Percentiles rank a stretch among this genome's conserved stretches.
Conservation (phyloP, 1,140 invertebrate genomes). For the Zophobas morio region DNA sequence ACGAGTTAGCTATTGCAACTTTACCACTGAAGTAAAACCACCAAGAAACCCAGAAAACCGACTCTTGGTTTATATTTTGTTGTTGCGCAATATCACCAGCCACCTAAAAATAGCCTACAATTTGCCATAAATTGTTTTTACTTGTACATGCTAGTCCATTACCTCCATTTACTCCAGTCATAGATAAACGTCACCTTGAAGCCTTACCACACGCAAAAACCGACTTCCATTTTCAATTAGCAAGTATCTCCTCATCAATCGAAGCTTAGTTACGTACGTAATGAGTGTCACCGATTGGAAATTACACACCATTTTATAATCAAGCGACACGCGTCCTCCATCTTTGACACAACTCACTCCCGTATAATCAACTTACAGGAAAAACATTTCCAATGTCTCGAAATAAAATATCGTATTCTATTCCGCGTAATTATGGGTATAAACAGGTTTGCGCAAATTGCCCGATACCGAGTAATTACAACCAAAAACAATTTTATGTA, state of each 20-base stretch:
- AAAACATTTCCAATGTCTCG: neutral
- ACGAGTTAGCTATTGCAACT: too few relatives aligned
- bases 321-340: neutral
- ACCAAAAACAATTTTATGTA: slow-evolving; percentile 31
- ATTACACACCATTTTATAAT: neutral
- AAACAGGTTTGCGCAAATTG: slow-evolving; percentile 38
- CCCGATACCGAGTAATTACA: slow-evolving; percentile 23
- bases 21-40: too few relatives aligned
- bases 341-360: slow-evolving; percentile 2
- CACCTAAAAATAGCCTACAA: too few relatives aligned
- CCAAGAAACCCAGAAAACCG: too few relatives aligned
- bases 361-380: neutral
- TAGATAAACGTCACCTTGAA: neutral
- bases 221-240: neutral
- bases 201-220: neutral
- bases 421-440: slow-evolving; percentile 14
- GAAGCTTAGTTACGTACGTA: neutral
- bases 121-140: too few relatives aligned
- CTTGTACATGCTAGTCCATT: neutral
- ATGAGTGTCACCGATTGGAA: neutral
- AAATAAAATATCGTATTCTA: slow-evolving; percentile 5
- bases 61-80: too few relatives aligned
- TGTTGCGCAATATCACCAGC: too few relatives aligned
- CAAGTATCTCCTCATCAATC: neutral
- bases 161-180: neutral